Conservation (phyloP, 2,113 vertebrate species). For the Elachura formosa region DNA sequence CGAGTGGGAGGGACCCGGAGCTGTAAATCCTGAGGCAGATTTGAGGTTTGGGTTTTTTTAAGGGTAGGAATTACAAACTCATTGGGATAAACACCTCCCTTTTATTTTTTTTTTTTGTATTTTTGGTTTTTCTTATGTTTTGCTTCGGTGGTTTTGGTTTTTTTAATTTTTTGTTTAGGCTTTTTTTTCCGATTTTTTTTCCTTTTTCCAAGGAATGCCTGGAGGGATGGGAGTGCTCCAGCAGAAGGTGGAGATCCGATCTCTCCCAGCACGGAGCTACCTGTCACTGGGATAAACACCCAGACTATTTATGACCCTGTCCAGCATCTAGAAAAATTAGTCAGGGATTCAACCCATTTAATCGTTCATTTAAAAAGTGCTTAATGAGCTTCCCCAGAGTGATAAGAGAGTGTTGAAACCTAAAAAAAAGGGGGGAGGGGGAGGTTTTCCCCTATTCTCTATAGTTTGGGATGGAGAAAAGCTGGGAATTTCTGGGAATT, state of each 20-base stretch:
- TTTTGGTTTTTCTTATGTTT: no score
- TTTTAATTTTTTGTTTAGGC: no score
- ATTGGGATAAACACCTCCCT: no score
- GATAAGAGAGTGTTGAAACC: slow-evolving; percentile 36
- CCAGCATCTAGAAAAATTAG: slow-evolving; percentile 33
- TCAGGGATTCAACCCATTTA: slow-evolving; percentile 21
- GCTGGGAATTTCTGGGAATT: background rate
- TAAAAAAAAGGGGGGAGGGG: background rate
- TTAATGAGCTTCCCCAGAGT: background rate
- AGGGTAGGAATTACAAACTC: no score
- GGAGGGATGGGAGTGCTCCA: background rate
- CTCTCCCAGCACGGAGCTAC: slow-evolving; percentile 50
- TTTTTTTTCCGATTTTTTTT: no score
- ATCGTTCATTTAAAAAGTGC: background rate
- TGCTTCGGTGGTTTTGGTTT: no score
- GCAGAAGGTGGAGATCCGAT: background rate
- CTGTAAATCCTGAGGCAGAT: no score
- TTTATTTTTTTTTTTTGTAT: no score
- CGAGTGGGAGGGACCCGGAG: no score
- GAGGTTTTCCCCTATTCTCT: background rate
- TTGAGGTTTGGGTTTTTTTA: no score
- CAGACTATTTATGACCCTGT: slow-evolving; percentile 18
- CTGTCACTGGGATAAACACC: slow-evolving; percentile 34
- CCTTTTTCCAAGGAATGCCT: background rate
- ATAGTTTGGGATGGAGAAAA: background rate